Conservation (phyloP, 2,888 invertebrate genomes). For the Asteroscopus sphinx region DNA sequence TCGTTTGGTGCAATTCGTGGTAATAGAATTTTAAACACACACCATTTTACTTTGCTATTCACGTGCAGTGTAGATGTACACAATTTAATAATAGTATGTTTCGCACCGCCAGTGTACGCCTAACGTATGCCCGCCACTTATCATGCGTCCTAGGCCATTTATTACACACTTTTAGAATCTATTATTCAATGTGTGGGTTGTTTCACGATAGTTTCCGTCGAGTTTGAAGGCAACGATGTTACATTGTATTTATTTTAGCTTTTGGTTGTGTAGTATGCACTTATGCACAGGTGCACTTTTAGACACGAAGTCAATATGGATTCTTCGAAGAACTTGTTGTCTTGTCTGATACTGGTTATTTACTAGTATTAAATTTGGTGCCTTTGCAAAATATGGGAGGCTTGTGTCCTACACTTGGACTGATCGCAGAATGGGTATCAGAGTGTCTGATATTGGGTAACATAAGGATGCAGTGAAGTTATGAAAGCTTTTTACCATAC, state of each 20-base stretch:
- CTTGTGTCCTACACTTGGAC: not conserved
- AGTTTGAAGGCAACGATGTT: conserved; percentile 38
- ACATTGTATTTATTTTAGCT: conserved; percentile 28
- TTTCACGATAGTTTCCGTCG: conserved; percentile 46
- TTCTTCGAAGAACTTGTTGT: conserved; percentile 1
- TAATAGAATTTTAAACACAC: conserved; percentile 26
- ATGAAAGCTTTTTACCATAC: too few relatives aligned
- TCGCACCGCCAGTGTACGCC: conserved; percentile 30
- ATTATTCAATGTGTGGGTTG: conserved; percentile 56
- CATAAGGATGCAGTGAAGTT: too few relatives aligned
- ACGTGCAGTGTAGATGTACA: conserved; percentile 20
- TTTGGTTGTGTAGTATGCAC: conserved; percentile 11
- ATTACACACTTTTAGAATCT: conserved; percentile 54
- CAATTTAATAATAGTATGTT: conserved; percentile 45
- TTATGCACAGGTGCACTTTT: conserved; percentile 13
- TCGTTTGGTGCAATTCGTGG: conserved; percentile 19
- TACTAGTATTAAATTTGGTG: too few relatives aligned
- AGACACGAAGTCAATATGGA: conserved; percentile 5
- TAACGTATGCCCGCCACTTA: conserved; percentile 46
- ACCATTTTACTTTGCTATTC: conserved; percentile 9
- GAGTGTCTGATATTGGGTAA: too few relatives aligned
- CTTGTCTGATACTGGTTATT: conserved; percentile 1
- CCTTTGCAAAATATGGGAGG: too few relatives aligned
- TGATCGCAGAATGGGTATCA: too few relatives aligned
- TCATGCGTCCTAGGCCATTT: conserved; percentile 45